These are phyloP conservation scores for Sander lucioperca DNA, from an alignment of 2,113 vertebrate genomes.

Conservation along the genomic window DNA sequence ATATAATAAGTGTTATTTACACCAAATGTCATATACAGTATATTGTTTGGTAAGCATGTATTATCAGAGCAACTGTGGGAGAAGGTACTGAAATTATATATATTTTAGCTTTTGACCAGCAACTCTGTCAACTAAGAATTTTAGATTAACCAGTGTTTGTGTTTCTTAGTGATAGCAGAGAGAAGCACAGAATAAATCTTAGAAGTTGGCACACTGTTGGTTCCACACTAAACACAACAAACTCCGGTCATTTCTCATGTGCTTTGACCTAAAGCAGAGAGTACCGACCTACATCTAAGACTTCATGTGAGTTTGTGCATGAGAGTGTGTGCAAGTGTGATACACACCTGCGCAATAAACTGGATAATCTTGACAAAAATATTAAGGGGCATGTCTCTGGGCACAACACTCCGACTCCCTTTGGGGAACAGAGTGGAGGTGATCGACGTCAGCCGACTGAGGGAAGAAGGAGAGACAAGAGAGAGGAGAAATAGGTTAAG, in stretches of 20 bases:
- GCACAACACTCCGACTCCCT: constrained; percentile 96
- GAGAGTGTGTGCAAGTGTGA: neutral
- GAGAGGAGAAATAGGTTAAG: neutral
- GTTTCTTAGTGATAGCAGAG: constrained; percentile 4
- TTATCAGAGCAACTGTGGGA: constrained; percentile 7
- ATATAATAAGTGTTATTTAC: neutral
- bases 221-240: constrained; percentile 15
- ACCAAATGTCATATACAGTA: neutral
- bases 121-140: neutral
- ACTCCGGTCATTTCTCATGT: neutral
- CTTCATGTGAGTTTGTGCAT: neutral
- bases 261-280: neutral
- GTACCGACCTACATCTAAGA: neutral
- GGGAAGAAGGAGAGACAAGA: constrained; percentile 35
- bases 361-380: constrained; percentile 99
- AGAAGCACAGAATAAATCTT: constrained; percentile 9
- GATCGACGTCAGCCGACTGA: constrained; percentile 96
- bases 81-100: neutral
- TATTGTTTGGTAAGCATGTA: constrained; percentile 8
- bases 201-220: constrained; percentile 1
- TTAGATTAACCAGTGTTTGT: neutral
- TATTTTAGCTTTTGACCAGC: constrained; percentile 12
- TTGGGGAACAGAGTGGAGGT: constrained; percentile 98
- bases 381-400: constrained; percentile 98
- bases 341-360: constrained; percentile 96